Base-by-base conservation (phyloP, 30 jellyfish, hydroid and myxozoan genomes). In the Turritopsis rubra region DNA sequence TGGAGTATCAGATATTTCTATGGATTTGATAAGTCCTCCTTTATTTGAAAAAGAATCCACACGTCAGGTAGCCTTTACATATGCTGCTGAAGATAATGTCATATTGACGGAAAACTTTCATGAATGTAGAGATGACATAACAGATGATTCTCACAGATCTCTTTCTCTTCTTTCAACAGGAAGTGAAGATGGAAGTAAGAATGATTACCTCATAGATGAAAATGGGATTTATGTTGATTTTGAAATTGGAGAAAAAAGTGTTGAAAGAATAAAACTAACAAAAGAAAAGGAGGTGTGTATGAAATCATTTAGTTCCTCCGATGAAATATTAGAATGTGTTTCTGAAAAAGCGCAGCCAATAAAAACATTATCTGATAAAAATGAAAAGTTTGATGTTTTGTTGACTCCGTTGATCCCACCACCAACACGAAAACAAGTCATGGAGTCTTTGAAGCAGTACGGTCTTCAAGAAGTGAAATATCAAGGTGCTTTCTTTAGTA, bases 391-490 rank as follows among this genome's bases (percentile, higher is more conserved):
- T 13, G 13, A 5, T 41, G 60, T 13, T 41, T 41, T 41, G 60
- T 13, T 41, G 60, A 29, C 66, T 66, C 86, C 86, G 21, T 0
- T 28, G 26, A 31, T 27, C 21, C 86, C 73, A 28, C 95, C 97
- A 52, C 97, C 97, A 18, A 19, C 87, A 19, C 66, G 83, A 21
- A 30, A 83, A 20, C 29, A 52, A 28, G 22, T 90, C 21, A 20
- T 65, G 28, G 85, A 54, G 31, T 41, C 97, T 1, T 79, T 92
- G 17, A 23, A 5, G 4, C 30, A 68, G 18, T 82, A 76, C 86
- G 86, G 85, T 30, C 85, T 90, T 29, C 89, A 90, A 7, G 97
- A 90, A 80, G 81, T 86, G 16, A 82, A 85, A 28, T 75, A 90
- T 65, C 68, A 76, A 28, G 88, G 81, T 31, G 95, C 97, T 21